These are phyloP conservation scores for Trididemnum nubilum DNA, from an alignment of 23 tunicate species.

Conservation along the genomic window DNA sequence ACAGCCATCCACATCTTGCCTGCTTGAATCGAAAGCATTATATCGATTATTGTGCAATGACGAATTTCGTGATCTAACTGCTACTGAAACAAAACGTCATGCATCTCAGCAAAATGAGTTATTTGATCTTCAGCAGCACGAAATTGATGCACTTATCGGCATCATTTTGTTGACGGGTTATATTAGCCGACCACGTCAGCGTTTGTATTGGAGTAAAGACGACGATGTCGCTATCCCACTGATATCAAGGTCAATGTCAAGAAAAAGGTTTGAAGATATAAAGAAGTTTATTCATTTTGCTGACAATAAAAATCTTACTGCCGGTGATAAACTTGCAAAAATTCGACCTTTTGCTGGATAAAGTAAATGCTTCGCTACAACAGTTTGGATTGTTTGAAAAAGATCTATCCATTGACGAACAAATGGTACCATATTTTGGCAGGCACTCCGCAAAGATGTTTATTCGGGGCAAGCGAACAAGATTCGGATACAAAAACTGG, in stretches of 20 bases:
- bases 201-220: slow-evolving; percentile 27
- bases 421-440: slow-evolving; percentile 18
- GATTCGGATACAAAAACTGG: slow-evolving; percentile 22
- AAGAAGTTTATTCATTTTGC: slow-evolving; percentile 15
- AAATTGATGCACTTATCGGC: not conserved
- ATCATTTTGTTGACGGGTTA: slow-evolving; percentile 24
- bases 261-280: slow-evolving; percentile 30
- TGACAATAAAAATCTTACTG: slow-evolving; percentile 17
- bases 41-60: slow-evolving; percentile 4
- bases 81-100: slow-evolving; percentile 5
- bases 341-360: not conserved
- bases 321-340: slow-evolving; percentile 12
- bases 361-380: slow-evolving; percentile 18
- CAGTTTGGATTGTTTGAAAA: slow-evolving; percentile 22
- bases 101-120: slow-evolving; percentile 16
- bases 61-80: slow-evolving; percentile 8
- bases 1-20: slow-evolving; percentile 30
- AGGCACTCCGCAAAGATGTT: slow-evolving; percentile 33
- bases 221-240: not conserved
- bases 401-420: slow-evolving; percentile 23
- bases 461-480: slow-evolving; percentile 19
- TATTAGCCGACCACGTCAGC: slow-evolving; percentile 22
- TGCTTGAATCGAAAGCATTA: slow-evolving; percentile 12
- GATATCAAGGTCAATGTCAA: slow-evolving; percentile 25
- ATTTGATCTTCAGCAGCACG: not conserved